Evolutionary conservation across 2,113 vertebrate species (phyloP), one percentile per base, ranked within the genome.

Genomic region (Stomatorhinus ivindoensis): DNA sequence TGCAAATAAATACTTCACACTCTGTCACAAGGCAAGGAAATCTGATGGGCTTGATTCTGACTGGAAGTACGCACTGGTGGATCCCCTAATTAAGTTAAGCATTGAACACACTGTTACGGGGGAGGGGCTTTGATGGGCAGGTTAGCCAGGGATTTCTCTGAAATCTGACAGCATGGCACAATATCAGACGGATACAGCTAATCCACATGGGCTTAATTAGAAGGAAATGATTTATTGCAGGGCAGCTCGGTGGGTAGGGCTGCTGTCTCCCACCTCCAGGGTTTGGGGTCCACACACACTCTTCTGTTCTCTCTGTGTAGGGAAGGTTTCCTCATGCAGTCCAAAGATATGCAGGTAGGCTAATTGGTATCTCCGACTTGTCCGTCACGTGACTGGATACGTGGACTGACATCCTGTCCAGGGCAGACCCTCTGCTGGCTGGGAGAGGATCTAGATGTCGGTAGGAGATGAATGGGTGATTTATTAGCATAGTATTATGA

Each of bases 1-100:
- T 42, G 73, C 73, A 42, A 80, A 80, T 80, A 80, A 80, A 80
- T 80, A 80, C 73, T 80, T 80, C 73, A 80, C 35, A 80, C 73
- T 39, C 69, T 42, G 73, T 42, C 73, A 69, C 10, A 3, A 69
- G 61, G n/a, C n/a, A 1, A 31, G 61, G 61, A 69, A 69, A 15
- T 35, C 35, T 21, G 73, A 80, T 80, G 35, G 15, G 35, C 35
- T 4, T 80, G 35, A 80, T 19, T 80, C 73, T 80, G 73, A 80
- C 31, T 80, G 73, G 73, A 80, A 80, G 35, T 35, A 80, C 17
- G 17, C 35, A 42, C 35, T 80, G 73, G 17, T 80, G 35, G 35
- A 39, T 80, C 73, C n/a, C 35, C 35, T 80, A 80, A 80, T 80
- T 42, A 80, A 80, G 73, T 42, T 80, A 80, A 69, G 73, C 73